A percentile compares a stretch with the other conserved stretches of the same genome.
Evolutionary conservation across 2,888 invertebrate genomes (phyloP).

Genomic region (Megamerina dolium): DNA sequence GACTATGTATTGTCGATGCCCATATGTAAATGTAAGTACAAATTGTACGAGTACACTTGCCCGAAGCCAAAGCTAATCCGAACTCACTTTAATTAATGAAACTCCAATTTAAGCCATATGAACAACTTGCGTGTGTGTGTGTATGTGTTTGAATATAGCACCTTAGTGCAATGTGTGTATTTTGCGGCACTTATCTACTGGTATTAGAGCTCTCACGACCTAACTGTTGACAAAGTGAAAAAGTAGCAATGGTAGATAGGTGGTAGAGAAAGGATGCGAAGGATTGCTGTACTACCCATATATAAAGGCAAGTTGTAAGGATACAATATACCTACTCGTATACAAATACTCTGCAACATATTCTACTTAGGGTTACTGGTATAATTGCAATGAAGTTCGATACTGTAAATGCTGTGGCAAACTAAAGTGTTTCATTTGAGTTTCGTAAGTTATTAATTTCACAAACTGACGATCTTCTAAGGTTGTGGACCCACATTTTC

Average conservation of each 20-base stretch:
- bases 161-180: conserved; percentile 4
- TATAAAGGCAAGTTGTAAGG: no score
- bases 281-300: background rate
- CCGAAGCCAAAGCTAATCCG: conserved; percentile 2
- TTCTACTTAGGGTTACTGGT: no score
- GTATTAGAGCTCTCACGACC: background rate
- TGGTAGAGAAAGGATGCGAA: background rate
- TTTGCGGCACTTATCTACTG: conserved; percentile 4
- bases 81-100: conserved; percentile 11
- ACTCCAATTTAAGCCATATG: background rate
- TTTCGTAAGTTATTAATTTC: conserved; percentile 10
- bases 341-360: no score
- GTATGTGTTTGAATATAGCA: background rate
- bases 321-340: no score
- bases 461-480: conserved; percentile 6
- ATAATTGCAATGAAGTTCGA: background rate
- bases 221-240: background rate
- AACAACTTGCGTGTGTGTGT: background rate
- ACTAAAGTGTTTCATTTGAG: conserved; percentile 8
- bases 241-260: background rate
- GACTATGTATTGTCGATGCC: no score
- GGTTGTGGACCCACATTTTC: background rate
- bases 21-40: background rate
- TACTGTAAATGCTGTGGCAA: background rate
- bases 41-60: background rate